These are phyloP conservation scores for Narcine bancroftii DNA, from an alignment of 2,113 vertebrate genomes.

Conservation along the genomic window DNA sequence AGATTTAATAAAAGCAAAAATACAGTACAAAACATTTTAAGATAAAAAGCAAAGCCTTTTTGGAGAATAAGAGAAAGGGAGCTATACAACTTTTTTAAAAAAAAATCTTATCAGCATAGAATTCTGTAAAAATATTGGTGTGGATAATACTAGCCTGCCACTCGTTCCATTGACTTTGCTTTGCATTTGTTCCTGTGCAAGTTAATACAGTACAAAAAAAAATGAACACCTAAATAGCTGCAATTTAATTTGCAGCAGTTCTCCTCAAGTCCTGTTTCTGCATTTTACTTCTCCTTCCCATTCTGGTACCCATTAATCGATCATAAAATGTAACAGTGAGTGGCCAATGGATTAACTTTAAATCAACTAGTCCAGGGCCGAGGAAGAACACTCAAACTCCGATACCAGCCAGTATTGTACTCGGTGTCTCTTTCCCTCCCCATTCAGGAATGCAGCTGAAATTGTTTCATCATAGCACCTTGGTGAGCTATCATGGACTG, in stretches of 20 bases:
- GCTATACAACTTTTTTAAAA: conserved; percentile 13
- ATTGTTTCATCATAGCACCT: neutral
- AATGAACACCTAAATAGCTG: neutral
- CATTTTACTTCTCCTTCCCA: neutral
- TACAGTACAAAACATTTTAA: conserved; percentile 18
- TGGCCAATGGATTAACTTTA: neutral
- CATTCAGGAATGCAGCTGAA: neutral
- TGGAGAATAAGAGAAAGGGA: conserved; percentile 20
- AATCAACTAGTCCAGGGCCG: neutral
- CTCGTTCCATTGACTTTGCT: neutral
- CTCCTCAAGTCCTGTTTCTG: neutral
- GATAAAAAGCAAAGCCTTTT: conserved; percentile 29
- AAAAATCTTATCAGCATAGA: conserved; percentile 23
- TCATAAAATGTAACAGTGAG: neutral
- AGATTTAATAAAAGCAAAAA: conserved; percentile 31
- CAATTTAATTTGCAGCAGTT: neutral
- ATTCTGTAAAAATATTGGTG: conserved; percentile 32
- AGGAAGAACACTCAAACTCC: neutral
- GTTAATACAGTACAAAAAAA: conserved; percentile 27
- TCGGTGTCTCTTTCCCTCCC: neutral
- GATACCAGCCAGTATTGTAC: neutral
- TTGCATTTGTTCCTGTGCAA: conserved; percentile 3
- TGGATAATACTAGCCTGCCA: conserved; percentile 32
- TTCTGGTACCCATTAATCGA: neutral
- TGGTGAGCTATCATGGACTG: neutral